Percentiles rank a stretch among this genome's conserved stretches.
Conservation (phyloP, 2,113 vertebrate genomes). For the Lepus americanus region DNA sequence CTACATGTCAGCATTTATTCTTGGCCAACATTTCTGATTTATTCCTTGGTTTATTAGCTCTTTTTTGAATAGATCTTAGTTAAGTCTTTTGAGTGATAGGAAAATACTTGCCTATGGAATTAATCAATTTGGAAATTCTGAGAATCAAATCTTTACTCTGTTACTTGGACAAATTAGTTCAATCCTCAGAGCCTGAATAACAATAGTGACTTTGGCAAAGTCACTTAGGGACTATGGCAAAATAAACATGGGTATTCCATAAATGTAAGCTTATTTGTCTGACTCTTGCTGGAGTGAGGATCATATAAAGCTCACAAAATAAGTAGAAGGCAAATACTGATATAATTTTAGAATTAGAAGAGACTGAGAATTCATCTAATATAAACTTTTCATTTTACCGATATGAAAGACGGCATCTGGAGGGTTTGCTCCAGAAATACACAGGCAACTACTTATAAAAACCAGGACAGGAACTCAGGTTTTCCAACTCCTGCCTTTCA, state of each 20-base stretch:
- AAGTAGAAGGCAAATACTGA: neutral
- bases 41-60: conserved; percentile 40
- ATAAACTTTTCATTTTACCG: neutral
- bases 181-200: neutral
- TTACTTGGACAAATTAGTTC: conserved; percentile 16
- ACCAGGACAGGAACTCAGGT: neutral
- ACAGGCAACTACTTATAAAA: neutral
- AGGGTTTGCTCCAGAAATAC: neutral
- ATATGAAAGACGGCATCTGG: neutral
- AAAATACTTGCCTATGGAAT: conserved; percentile 16
- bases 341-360: conserved; percentile 20
- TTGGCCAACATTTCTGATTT: neutral
- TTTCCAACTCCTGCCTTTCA: neutral
- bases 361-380: neutral
- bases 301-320: neutral
- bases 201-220: neutral
- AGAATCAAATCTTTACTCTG: neutral
- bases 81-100: neutral
- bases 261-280: neutral
- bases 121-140: neutral
- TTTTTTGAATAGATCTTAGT: neutral
- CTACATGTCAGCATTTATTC: neutral
- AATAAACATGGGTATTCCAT: neutral
- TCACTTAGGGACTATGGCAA: neutral
- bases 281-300: neutral